Base-by-base conservation (phyloP, 2,888 invertebrate species). In the Actias luna region DNA sequence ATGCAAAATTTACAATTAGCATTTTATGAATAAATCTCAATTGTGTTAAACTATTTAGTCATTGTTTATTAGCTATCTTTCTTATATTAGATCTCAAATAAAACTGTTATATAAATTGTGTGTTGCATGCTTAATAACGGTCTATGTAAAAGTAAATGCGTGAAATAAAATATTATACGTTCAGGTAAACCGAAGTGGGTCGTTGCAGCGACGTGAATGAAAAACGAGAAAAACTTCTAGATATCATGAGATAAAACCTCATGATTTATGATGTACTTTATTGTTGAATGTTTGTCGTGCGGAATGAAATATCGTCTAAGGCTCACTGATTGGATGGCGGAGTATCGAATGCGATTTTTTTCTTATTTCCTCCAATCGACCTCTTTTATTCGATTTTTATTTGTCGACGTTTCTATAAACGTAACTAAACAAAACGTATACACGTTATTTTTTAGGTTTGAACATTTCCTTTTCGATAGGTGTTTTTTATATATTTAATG, bases 241-340 rank as follows among this genome's bases (percentile, higher is more conserved):
- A 74, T 74, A 71, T 71, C 68, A 61, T 66, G 67, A 73, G 77
- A 82, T 79, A 80, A 83, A 75, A 71, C 79, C 70, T 64, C 62
- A 72, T 83, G 84, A 84, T 85, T 82, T 83, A 85, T 81, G 76
- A 71, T 69, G 67, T 72, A 70, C 74, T 71, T 79, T 79, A 81
- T 82, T 82, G 82, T 80, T 77, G 75, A 75, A 74, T 77, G 78
- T 82, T 83, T 80, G 82, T 78, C 79, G 69, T 73, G 68, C 64
- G 69, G 70, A 68, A 80, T 82, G 76, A 82, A 77, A 73, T 69
- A 83, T 79, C 68, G 76, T 68, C 65, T 63, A 33, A 29, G 63
- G 57, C 58, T 65, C 67, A 61, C 65, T 75, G 76, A 79, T 80
- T 75, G 73, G 74, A 77, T 71, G 68, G 62, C 63, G 62, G 60